Percentiles rank a stretch among this genome's conserved stretches.
These are phyloP conservation scores for Spisula solida DNA, from an alignment of 2,888 invertebrate species.

Conservation along the genomic window DNA sequence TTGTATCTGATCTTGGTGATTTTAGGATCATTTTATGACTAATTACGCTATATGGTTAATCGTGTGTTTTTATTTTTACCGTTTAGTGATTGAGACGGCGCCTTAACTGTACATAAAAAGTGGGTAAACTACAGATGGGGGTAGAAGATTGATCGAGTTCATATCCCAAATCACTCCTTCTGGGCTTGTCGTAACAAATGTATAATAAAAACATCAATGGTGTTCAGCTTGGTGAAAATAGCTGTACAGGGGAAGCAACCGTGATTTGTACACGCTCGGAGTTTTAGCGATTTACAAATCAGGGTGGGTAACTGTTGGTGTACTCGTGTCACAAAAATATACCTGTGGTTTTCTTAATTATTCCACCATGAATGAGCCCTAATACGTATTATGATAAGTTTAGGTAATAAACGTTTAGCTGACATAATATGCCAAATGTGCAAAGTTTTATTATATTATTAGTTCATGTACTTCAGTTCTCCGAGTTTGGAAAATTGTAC, in stretches of 20 bases:
- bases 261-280: neutral
- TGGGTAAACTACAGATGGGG: neutral
- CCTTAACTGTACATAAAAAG: constrained; percentile 27
- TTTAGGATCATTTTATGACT: constrained; percentile 50
- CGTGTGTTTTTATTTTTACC: constrained; percentile 44
- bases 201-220: neutral
- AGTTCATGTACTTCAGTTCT: too few relatives aligned
- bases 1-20: neutral
- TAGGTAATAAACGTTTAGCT: too few relatives aligned
- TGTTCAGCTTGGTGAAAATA: neutral
- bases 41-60: constrained; percentile 46
- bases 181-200: neutral
- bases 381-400: too few relatives aligned
- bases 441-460: too few relatives aligned
- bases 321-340: too few relatives aligned
- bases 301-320: too few relatives aligned
- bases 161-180: neutral
- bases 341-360: too few relatives aligned
- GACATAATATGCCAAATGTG: too few relatives aligned
- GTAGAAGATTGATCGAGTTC: neutral
- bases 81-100: constrained; percentile 45
- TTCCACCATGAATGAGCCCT: too few relatives aligned
- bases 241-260: neutral
- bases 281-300: too few relatives aligned
- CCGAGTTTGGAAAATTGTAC: too few relatives aligned